Evolutionary conservation across 2,888 invertebrate species (phyloP), one percentile per base, ranked within the genome.

Genomic region (Melipona beecheii): DNA sequence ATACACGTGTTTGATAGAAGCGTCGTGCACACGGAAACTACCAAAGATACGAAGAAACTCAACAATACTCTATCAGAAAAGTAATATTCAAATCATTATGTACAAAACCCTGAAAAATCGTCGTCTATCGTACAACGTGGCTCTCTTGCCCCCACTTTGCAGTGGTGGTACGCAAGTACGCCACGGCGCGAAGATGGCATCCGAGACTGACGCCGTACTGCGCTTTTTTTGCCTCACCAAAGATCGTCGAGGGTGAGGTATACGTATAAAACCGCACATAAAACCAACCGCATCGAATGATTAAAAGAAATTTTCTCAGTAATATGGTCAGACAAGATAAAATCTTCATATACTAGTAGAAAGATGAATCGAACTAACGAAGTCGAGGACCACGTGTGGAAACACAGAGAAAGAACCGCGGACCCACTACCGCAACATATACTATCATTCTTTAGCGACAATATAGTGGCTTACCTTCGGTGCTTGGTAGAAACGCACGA

Each of bases 101-200:
- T 72, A 66, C 64, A 70, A 79, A 84, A 83, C 49, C 62, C 68
- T 76, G 36, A 60, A 66, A 84, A 84, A 83, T 79, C 70, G 64
- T 62, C 78, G 80, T 79, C 77, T 69, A 77, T 83, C 83, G 84
- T 90, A 87, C 91, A 91, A 91, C 90, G 91, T 92, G 91, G 91
- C 91, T 89, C 74, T 80, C 78, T 89, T 88, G 86, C 89, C 91
- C 90, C 91, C 91, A 90, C 89, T 88, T 88, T 85, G 79, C 81
- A 78, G 78, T 82, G 84, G 78, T 88, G 83, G 87, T 86, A 91
- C 88, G 91, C 90, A 89, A 88, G 87, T 90, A 92, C 91, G 91
- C 91, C 90, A 90, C 90, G 87, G 89, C 91, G 91, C 90, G 92
- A 93, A 93, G 91, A 93, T 93, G 93, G 93, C 93, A 93, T 91